Evolutionary conservation across 2,797 vertebrate genomes (phyloP), one percentile per base, ranked within the genome.

Genomic region (Parambassis ranga): DNA sequence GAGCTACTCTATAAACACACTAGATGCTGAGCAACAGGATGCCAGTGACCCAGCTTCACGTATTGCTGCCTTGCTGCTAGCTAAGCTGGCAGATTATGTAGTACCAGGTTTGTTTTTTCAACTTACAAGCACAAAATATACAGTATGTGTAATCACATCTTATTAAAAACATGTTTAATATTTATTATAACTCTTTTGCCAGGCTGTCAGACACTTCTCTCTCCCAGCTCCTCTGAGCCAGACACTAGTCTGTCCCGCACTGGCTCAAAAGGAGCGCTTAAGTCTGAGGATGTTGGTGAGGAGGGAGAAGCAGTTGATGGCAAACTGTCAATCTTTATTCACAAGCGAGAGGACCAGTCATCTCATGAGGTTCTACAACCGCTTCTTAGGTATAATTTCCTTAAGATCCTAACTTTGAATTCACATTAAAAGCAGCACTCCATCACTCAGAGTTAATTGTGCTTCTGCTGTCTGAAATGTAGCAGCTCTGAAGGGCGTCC

Each of bases 301-400:
- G 96, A 98, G 81, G 95, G 95, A 0, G 96, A 98, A 78, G 97
- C 98, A 1, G 95, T 99, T 44, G 98, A 99, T 71, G 98, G 98
- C 51, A 99, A 98, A 71, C 94, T 99, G 5, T 99, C 98, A 2
- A 98, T 99, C 85, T 98, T 98, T 36, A 98, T 99, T 79, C 96
- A 99, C 77, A 99, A 99, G 79, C 89, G 98, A 65, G 96, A 98
- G 86, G 98, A 99, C 68, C 98, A 99, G 77, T 98, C 98, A 10
- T 98, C 98, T 49, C 98, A 99, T 41, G 98, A 99, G 85, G 98
- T 99, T 61, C 93, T 99, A 22, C 98, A 99, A 53, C 98, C 98
- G 0, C 91, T 99, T 48, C 92, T 99, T 19, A 98, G 98, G 98
- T 99, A 90, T 75, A 35, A 28, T 32, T 36, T 11, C 8, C 1